Evolutionary conservation across 37 sponge, comb jelly and placozoan genomes (phyloP).

Genomic region (Cliona cf. orientalis): DNA sequence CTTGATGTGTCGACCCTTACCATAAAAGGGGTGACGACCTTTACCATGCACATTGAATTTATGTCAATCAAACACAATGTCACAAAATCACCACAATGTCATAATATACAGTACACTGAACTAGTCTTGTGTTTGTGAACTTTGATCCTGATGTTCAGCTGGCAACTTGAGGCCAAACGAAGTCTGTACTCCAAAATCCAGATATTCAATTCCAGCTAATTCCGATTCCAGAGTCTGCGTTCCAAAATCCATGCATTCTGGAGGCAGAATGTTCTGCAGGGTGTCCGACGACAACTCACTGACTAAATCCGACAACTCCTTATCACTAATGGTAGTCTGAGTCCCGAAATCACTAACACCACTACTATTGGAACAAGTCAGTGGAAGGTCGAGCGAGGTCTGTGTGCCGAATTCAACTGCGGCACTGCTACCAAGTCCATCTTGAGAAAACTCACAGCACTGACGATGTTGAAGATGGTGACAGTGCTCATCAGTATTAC

Average conservation of each 20-base stretch:
- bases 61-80: no score
- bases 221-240: conserved; percentile 39
- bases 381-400: neutral
- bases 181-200: conserved; percentile 21
- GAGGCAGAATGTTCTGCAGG: conserved; percentile 18
- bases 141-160: conserved; percentile 24
- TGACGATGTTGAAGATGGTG: no score
- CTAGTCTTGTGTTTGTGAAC: conserved; percentile 41
- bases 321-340: conserved; percentile 7
- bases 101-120: no score
- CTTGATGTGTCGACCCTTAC: no score
- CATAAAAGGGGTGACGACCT: no score
- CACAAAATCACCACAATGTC: no score
- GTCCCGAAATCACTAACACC: conserved; percentile 54
- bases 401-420: conserved; percentile 26
- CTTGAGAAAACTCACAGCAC: no score
- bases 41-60: no score
- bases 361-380: neutral
- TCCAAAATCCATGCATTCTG: conserved; percentile 60
- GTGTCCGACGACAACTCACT: neutral
- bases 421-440: no score
- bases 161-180: neutral
- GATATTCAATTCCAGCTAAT: neutral
- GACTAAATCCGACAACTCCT: neutral
- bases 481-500: no score